A percentile compares a stretch with the other conserved stretches of the same genome.
phyloP scores from a whole-genome alignment of 2,797 vertebrate species.

The Sebastolobus alascanus region DNA sequence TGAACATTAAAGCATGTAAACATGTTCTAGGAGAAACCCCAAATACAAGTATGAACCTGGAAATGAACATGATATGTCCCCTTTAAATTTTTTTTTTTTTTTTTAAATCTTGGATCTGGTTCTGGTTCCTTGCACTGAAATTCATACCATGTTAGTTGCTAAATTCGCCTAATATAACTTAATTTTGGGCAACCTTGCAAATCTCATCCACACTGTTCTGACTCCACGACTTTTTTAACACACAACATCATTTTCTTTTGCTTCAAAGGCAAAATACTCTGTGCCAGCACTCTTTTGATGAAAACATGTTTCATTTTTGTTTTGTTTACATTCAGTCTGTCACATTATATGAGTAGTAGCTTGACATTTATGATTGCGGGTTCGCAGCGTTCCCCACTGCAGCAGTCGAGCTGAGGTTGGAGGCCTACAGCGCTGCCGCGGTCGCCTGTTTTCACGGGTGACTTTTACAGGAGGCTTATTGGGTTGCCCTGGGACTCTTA shows the following conservation, averaged over 20 bases:
- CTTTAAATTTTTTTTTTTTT: not conserved
- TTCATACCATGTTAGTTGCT: not conserved
- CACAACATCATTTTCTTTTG: not conserved
- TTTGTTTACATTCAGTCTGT: conserved; percentile 42
- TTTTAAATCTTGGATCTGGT: not conserved
- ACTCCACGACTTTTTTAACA: conserved; percentile 11
- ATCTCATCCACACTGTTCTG: not conserved
- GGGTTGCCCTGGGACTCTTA: conserved; percentile 38
- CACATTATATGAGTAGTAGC: conserved; percentile 36
- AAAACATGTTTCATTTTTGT: conserved; percentile 26
- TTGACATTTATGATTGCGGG: conserved; percentile 51
- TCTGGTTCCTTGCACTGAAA: not conserved
- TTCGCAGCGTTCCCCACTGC: conserved; percentile 16
- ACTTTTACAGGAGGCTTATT: conserved; percentile 53
- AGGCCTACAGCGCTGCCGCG: conserved; percentile 24
- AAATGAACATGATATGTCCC: no score
- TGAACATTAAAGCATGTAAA: no score
- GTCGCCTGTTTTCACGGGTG: conserved; percentile 19
- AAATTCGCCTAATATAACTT: not conserved
- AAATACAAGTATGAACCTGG: no score
- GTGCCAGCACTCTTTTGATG: conserved; percentile 8
- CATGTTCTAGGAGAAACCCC: no score
- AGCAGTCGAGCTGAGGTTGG: conserved; percentile 30
- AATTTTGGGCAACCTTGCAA: not conserved
- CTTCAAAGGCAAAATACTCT: conserved; percentile 5